Evolutionary conservation across 2,888 invertebrate species (phyloP).

Genomic region (Andrena flavipes): DNA sequence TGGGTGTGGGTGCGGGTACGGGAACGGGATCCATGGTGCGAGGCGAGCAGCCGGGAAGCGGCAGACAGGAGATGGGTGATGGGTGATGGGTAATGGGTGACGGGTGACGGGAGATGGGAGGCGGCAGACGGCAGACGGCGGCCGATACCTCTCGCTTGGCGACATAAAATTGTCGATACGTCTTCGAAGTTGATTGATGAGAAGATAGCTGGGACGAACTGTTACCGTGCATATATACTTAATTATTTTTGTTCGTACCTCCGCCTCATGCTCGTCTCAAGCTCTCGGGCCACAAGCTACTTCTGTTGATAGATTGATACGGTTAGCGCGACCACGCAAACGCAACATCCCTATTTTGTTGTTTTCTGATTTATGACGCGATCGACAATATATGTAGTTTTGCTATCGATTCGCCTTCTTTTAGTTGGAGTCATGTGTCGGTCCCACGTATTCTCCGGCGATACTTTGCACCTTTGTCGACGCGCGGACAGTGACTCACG

Average conservation of each 20-base stretch:
- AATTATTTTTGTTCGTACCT: too few relatives aligned
- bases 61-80: slow-evolving; percentile 36
- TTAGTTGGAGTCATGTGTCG: background rate
- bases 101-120: slow-evolving; percentile 20
- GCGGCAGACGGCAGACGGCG: slow-evolving; percentile 48
- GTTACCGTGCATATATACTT: background rate
- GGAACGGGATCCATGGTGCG: background rate
- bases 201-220: background rate
- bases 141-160: slow-evolving; percentile 44
- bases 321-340: too few relatives aligned
- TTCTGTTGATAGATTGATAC: too few relatives aligned
- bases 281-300: too few relatives aligned
- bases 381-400: background rate
- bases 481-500: slow-evolving; percentile 43
- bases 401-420: slow-evolving; percentile 11
- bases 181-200: background rate
- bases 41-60: slow-evolving; percentile 42
- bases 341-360: too few relatives aligned
- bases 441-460: slow-evolving; percentile 7
- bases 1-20: slow-evolving; percentile 7
- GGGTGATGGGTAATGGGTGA: too few relatives aligned
- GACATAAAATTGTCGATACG: slow-evolving; percentile 1
- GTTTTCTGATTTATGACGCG: too few relatives aligned
- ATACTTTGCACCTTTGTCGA: slow-evolving; percentile 42
- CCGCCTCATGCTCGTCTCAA: too few relatives aligned